Conservation (phyloP, 2,113 vertebrate genomes). For the Psilopsiagon aurifrons region DNA sequence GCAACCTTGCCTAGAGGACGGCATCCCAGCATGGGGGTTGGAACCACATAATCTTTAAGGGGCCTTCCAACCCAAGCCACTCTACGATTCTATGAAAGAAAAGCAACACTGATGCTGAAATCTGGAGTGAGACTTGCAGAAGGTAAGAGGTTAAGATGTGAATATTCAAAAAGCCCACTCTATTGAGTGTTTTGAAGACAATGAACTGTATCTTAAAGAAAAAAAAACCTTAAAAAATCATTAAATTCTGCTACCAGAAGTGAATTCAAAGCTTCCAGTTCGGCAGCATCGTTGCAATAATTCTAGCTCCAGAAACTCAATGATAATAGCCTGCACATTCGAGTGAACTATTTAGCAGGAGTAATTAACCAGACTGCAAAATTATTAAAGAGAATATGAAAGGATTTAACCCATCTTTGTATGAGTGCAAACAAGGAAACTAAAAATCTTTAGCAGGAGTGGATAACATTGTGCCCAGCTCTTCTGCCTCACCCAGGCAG, state of each 20-base stretch:
- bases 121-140: not conserved
- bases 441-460: not conserved
- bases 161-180: not conserved
- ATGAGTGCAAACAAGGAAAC: not conserved
- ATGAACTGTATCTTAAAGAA: not conserved
- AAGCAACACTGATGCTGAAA: not conserved
- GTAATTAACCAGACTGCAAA: not conserved
- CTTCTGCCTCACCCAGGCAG: slow-evolving; percentile 23
- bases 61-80: not conserved
- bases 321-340: not conserved
- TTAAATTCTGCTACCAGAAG: not conserved
- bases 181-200: not conserved
- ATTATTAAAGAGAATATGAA: not conserved
- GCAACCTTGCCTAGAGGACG: not conserved
- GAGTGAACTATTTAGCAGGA: not conserved
- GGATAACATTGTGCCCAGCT: not conserved
- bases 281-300: not conserved
- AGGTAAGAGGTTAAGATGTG: not conserved
- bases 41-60: not conserved
- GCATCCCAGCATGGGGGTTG: not conserved
- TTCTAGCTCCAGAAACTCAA: not conserved
- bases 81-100: not conserved
- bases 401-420: not conserved
- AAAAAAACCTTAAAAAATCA: not conserved
- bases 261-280: not conserved